phyloP scores from a whole-genome alignment of 2,888 invertebrate genomes.

The Heliconius cydno region DNA sequence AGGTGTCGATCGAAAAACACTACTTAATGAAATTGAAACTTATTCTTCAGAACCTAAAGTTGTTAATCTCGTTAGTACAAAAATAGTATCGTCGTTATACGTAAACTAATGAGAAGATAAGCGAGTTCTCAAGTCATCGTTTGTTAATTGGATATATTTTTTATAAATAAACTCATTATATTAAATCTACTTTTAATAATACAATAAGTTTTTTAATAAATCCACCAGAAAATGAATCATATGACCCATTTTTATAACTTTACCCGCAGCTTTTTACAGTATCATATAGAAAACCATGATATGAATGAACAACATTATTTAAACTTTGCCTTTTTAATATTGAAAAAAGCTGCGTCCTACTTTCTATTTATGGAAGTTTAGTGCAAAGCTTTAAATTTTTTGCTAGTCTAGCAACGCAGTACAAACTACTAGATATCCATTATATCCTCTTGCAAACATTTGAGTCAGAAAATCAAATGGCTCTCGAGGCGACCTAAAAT shows the following conservation, averaged over 20 bases:
- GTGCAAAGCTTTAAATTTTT: constrained; percentile 8
- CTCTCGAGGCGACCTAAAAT: constrained; percentile 18
- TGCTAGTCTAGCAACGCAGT: constrained; percentile 5
- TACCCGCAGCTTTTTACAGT: background rate
- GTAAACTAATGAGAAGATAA: too few species aligned
- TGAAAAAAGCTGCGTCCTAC: constrained; percentile 15
- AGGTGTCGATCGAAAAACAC: too few species aligned
- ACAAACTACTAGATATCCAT: constrained; percentile 19
- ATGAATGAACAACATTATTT: constrained; percentile 16
- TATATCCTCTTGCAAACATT: constrained; percentile 18
- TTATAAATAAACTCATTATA: too few species aligned
- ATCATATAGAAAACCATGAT: constrained; percentile 10
- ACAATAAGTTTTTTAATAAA: background rate
- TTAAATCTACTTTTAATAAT: too few species aligned
- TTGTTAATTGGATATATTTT: too few species aligned
- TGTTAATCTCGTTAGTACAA: too few species aligned
- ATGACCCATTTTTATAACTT: constrained; percentile 11
- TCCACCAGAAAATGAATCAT: background rate
- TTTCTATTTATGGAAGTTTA: constrained; percentile 15
- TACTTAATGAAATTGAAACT: too few species aligned
- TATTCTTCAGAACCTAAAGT: too few species aligned
- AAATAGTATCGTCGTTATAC: too few species aligned
- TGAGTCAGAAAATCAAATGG: constrained; percentile 12
- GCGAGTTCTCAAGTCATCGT: too few species aligned
- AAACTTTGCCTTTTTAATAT: constrained; percentile 14